Percentiles rank a stretch among this genome's conserved stretches.
These are phyloP conservation scores for Carassius carassius DNA, from an alignment of 2,113 vertebrate genomes.

Conservation along the genomic window DNA sequence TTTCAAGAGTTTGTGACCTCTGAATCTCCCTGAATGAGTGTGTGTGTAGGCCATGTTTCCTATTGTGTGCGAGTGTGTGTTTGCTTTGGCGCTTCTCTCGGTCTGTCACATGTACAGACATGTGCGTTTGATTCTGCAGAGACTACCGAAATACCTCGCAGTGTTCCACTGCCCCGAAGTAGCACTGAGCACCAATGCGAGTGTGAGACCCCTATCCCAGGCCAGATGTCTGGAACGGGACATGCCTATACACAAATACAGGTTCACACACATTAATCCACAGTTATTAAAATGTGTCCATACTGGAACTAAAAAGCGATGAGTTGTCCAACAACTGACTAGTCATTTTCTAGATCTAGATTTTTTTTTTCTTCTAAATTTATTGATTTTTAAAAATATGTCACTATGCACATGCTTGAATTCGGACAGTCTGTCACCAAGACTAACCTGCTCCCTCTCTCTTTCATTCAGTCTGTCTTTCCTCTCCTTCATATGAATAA, in stretches of 20 bases:
- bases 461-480: constrained; percentile 30
- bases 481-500: constrained; percentile 18
- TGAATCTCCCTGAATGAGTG: background rate
- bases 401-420: background rate
- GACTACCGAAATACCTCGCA: constrained; percentile 52
- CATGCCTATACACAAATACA: constrained; percentile 5
- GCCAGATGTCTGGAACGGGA: constrained; percentile 53
- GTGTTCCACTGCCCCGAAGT: constrained; percentile 61
- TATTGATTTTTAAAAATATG: background rate
- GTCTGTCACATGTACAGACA: constrained; percentile 57
- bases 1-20: constrained; percentile 18
- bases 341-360: background rate
- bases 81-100: constrained; percentile 24
- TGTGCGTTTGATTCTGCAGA: constrained; percentile 54
- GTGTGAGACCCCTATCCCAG: constrained; percentile 14
- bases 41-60: constrained; percentile 18
- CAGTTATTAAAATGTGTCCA: background rate
- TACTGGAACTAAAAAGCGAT: background rate
- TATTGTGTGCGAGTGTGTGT: constrained; percentile 22
- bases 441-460: constrained; percentile 40
- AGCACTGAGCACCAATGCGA: constrained; percentile 41
- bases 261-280: constrained; percentile 22
- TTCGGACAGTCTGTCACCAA: background rate
- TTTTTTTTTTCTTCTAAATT: background rate
- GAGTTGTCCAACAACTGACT: background rate